A percentile compares a stretch with the other conserved stretches of the same genome.
Conservation (phyloP, 2,888 invertebrate genomes). For the Axea sp. region DNA sequence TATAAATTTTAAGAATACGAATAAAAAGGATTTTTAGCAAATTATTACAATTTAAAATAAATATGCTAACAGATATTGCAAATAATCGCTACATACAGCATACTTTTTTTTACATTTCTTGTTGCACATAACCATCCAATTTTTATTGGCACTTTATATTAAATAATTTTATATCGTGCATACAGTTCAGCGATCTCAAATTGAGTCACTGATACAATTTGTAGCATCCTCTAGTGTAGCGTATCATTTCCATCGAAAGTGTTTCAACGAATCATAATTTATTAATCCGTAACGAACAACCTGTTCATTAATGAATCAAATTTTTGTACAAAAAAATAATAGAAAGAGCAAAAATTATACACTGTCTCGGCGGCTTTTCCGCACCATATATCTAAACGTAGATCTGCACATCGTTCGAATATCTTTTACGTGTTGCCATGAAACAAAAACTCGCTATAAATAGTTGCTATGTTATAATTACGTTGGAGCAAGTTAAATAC, state of each 20-base stretch:
- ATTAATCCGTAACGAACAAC: constrained; percentile 13
- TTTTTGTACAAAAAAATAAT: constrained; percentile 20
- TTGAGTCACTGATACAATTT: constrained; percentile 26
- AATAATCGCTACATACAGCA: too few relatives aligned
- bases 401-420: constrained; percentile 47
- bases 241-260: constrained; percentile 46
- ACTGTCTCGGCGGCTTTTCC: constrained; percentile 37
- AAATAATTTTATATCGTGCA: not conserved
- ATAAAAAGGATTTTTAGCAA: too few relatives aligned
- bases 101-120: too few relatives aligned
- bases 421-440: constrained; percentile 38
- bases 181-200: constrained; percentile 18
- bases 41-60: too few relatives aligned
- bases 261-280: constrained; percentile 45
- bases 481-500: constrained; percentile 56
- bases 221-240: constrained; percentile 7
- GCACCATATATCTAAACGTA: constrained; percentile 34
- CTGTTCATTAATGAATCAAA: constrained; percentile 38
- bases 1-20: too few relatives aligned
- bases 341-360: constrained; percentile 44
- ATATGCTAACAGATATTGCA: too few relatives aligned
- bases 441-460: constrained; percentile 60
- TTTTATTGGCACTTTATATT: too few relatives aligned
- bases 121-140: too few relatives aligned
- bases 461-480: constrained; percentile 57